Conservation (phyloP, 2,888 invertebrate species). For the Ommatoiulus sabulosus region DNA sequence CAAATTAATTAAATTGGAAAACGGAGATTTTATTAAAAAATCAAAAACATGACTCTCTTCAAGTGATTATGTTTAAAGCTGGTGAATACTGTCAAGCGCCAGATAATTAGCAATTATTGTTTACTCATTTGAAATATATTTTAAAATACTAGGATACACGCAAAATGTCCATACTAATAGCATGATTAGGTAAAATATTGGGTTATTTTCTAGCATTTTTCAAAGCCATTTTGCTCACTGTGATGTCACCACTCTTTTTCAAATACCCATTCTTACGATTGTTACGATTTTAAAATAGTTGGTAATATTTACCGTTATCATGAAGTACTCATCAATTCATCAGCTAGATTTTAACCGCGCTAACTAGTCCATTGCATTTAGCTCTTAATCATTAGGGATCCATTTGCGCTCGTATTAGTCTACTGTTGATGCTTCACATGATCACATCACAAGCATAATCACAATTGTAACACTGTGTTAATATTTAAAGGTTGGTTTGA, state of each 20-base stretch:
- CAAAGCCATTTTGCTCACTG: conserved; percentile 15
- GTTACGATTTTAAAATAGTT: conserved; percentile 17
- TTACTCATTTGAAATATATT: conserved; percentile 7
- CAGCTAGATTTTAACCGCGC: not conserved
- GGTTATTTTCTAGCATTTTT: not conserved
- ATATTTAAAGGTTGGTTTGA: not conserved
- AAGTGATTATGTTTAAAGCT: not conserved
- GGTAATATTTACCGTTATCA: conserved; percentile 48
- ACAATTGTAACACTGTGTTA: not conserved
- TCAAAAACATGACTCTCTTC: too few species aligned
- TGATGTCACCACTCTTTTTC: conserved; percentile 15
- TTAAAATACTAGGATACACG: not conserved
- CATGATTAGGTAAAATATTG: not conserved
- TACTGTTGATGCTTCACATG: not conserved
- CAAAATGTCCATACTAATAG: not conserved
- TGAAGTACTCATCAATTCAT: conserved; percentile 1
- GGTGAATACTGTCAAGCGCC: not conserved
- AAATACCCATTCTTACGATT: not conserved
- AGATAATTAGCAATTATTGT: not conserved
- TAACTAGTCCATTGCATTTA: not conserved
- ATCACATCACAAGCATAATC: not conserved
- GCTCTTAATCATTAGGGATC: not conserved
- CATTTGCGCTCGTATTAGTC: not conserved
- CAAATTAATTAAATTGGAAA: too few species aligned
- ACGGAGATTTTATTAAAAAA: too few species aligned